Evolutionary conservation across 2,113 vertebrate species (phyloP).

Genomic region (Macaca nemestrina): DNA sequence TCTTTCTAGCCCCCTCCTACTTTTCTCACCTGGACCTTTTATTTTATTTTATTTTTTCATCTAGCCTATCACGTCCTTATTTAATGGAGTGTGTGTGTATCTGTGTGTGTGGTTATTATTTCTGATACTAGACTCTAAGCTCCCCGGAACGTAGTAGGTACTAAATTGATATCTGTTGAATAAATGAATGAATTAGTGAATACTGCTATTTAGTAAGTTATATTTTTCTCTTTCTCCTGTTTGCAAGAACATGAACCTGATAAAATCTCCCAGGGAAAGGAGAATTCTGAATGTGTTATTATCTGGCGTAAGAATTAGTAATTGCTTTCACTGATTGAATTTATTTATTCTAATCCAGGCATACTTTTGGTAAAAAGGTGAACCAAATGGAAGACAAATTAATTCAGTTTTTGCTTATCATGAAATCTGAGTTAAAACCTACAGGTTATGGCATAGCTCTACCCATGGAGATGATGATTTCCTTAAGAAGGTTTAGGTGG

Average conservation of each 20-base stretch:
- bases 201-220: not conserved
- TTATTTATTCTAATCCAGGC: too few species aligned
- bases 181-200: constrained; percentile 17
- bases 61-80: not conserved
- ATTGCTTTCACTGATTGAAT: too few species aligned
- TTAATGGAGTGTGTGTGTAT: not conserved
- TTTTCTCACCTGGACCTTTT: not conserved
- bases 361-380: too few species aligned
- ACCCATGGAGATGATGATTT: not conserved
- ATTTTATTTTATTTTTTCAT: not conserved
- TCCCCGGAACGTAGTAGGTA: not conserved
- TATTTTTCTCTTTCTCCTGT: not conserved
- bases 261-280: not conserved
- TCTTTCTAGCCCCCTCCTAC: not conserved
- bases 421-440: not conserved
- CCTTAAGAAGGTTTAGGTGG: not conserved
- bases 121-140: not conserved
- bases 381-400: not conserved
- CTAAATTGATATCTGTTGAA: not conserved
- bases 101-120: not conserved
- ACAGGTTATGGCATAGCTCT: not conserved
- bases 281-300: constrained; percentile 8
- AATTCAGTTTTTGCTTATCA: constrained; percentile 18
- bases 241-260: not conserved
- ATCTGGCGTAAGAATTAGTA: not conserved